Evolutionary conservation across 2,797 vertebrate genomes (phyloP), one percentile per base, ranked within the genome.

Genomic region (Paguma larvata): DNA sequence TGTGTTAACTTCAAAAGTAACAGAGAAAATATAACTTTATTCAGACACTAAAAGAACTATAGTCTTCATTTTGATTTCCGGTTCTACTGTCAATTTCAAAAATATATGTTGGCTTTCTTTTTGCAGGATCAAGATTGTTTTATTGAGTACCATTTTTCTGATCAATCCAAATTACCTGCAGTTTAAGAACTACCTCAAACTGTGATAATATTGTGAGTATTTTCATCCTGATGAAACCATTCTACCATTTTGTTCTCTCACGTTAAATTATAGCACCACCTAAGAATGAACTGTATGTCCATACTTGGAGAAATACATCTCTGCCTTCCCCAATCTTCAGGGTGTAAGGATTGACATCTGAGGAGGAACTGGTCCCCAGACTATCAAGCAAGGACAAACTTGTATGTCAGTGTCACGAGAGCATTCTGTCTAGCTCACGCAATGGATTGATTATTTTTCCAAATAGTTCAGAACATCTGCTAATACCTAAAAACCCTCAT

Each of bases 381-480:
- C 48, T 38, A 46, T n/a, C 38, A 79, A 67, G 79, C n/a, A 94
- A 90, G 48, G 51, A 83, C 30, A 46, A 53, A 65, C 19, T 80
- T 84, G 27, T 21, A 27, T 53, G 53, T 41, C 10, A n/a, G 38
- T 72, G 46, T 38, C 85, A 70, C 84, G 59, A 89, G 84, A 89
- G 44, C 53, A 62, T n/a, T 97, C 91, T 23, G 10, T 9, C 41
- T 89, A 83, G 44, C 73, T 93, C 84, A 41, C 56, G 41, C 68
- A 77, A 94, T 84, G 89, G 44, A 77, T 59, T 82, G 90, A 97
- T 96, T 94, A 97, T 94, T 94, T 97, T 95, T 87, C 84, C 83
- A 87, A 79, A 96, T 78, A 96, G 84, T 93, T 93, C 82, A 97
- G 94, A 97, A 95, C 93, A 97, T 95, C 91, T 97, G 92, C 79